phyloP scores from a whole-genome alignment of 2,113 vertebrate genomes.

The Petroica traversi region DNA sequence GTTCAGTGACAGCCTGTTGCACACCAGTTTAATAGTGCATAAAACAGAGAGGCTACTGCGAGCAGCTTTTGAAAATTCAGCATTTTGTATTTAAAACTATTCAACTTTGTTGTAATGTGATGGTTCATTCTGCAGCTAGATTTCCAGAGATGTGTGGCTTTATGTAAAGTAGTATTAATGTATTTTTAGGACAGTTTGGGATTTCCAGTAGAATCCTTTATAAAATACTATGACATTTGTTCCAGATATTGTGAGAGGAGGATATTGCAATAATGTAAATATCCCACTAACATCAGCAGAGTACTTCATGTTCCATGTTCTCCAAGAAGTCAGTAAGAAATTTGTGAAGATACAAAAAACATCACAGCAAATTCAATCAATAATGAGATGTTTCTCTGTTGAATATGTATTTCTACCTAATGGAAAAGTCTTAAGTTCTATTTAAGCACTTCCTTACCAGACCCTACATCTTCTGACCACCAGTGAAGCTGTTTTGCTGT shows the following conservation, averaged over 20 bases:
- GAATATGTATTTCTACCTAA: background rate
- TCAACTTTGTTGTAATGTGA: constrained; percentile 22
- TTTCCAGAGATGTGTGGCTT: background rate
- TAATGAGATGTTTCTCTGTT: background rate
- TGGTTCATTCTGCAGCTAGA: background rate
- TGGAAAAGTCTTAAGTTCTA: background rate
- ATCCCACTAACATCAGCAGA: background rate
- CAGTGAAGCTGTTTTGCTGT: background rate
- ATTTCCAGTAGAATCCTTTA: background rate
- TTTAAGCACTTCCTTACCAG: background rate
- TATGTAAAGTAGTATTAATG: background rate
- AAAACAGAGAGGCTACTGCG: background rate
- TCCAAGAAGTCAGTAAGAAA: background rate
- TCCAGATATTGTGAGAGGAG: background rate
- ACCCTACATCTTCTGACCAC: background rate
- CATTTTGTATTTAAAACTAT: constrained; percentile 52
- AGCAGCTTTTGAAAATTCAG: constrained; percentile 37
- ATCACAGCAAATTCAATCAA: background rate
- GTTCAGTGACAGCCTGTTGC: constrained; percentile 24
- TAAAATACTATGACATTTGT: background rate
- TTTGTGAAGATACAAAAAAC: background rate
- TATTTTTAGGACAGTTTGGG: background rate
- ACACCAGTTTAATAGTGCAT: constrained; percentile 16
- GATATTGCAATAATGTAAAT: background rate
- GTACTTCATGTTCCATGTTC: background rate